These are phyloP conservation scores for Argyrosomus regius DNA, from an alignment of 2,797 vertebrate species.

Conservation along the genomic window DNA sequence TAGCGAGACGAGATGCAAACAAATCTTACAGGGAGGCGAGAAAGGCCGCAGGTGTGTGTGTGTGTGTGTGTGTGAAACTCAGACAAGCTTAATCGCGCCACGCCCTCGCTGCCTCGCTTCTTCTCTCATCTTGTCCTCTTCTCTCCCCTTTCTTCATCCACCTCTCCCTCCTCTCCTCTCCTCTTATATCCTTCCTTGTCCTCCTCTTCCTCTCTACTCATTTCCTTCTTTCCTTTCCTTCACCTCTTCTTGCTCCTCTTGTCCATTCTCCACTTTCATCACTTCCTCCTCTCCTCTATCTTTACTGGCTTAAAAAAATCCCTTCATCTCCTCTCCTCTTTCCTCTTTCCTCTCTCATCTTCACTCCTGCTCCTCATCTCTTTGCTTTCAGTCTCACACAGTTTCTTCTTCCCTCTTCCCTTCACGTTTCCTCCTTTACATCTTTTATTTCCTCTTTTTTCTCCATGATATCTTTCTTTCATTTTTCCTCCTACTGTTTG, in stretches of 20 bases:
- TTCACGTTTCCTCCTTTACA: background rate
- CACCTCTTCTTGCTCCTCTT: background rate
- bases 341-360: background rate
- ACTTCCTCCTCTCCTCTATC: background rate
- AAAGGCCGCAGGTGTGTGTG: slow-evolving; percentile 45
- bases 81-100: slow-evolving; percentile 15
- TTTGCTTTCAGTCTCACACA: background rate
- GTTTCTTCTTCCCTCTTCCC: background rate
- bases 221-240: no score
- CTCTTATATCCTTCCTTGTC: background rate
- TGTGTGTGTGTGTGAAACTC: slow-evolving; percentile 9
- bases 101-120: background rate
- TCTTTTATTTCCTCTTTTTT: background rate
- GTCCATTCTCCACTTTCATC: background rate
- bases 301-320: background rate
- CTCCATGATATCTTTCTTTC: background rate
- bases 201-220: background rate
- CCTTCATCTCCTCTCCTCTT: background rate
- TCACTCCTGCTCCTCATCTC: background rate
- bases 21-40: slow-evolving; percentile 44
- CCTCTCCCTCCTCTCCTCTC: background rate
- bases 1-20: slow-evolving; percentile 64
- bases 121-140: background rate
- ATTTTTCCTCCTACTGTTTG: background rate
- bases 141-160: background rate